phyloP scores from a whole-genome alignment of 2,888 invertebrate genomes.

The Monochamus alternatus region DNA sequence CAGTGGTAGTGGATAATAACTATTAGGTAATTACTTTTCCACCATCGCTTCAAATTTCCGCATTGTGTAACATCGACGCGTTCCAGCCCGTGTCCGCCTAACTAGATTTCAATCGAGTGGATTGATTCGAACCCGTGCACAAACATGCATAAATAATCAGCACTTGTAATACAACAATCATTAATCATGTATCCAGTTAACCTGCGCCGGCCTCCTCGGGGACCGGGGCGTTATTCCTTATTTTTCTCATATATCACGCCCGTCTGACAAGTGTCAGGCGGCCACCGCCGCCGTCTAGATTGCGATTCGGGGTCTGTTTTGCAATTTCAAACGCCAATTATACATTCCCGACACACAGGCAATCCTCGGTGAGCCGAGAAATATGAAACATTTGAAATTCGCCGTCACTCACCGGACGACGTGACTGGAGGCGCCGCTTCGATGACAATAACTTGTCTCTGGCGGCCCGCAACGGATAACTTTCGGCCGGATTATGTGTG shows the following conservation, averaged over 20 bases:
- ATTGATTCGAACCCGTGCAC: conserved; percentile 50
- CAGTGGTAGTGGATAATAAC: too few relatives aligned
- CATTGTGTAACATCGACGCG: background rate
- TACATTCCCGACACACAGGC: conserved; percentile 69
- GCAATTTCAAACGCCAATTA: conserved; percentile 70
- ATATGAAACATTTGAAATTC: conserved; percentile 69
- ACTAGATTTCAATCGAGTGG: conserved; percentile 52
- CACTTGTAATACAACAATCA: conserved; percentile 61
- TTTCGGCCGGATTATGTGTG: background rate
- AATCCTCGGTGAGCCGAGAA: conserved; percentile 69
- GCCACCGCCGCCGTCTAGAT: conserved; percentile 58
- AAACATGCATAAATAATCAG: conserved; percentile 57
- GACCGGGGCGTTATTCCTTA: conserved; percentile 65
- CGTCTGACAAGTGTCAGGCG: conserved; percentile 67
- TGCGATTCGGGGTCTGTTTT: conserved; percentile 56
- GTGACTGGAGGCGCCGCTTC: conserved; percentile 43
- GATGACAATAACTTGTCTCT: conserved; percentile 24
- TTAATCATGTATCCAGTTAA: conserved; percentile 67
- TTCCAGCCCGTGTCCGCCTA: conserved; percentile 21
- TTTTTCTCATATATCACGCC: conserved; percentile 69
- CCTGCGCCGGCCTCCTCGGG: conserved; percentile 56
- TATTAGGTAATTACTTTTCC: too few relatives aligned
- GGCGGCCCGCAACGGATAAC: background rate
- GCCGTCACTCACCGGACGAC: conserved; percentile 65
- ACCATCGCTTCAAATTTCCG: too few relatives aligned